Evolutionary conservation across 1,140 invertebrate species (phyloP), one percentile per base, ranked within the genome.

Genomic region (Tribolium castaneum): DNA sequence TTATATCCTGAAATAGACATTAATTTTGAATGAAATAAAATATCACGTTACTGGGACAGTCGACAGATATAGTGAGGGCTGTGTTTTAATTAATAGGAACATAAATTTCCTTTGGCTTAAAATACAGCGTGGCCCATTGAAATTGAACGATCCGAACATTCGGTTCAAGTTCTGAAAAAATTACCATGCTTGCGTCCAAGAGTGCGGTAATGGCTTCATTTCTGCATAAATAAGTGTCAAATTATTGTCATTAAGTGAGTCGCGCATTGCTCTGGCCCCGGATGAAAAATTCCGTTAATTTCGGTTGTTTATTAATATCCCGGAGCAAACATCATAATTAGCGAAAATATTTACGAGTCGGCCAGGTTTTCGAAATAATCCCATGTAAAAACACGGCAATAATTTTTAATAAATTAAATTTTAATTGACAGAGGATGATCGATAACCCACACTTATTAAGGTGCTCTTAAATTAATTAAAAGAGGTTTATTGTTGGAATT

Each of bases 301-400:
- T 52, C 13, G 7, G 12, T 19, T 52, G 51, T 52, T 52, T 52
- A 52, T 52, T 52, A 52, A 52, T 16, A 19, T 59, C 54, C 54
- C n/a, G 16, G n/a, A 30, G 22, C 54, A 30, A 59, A 59, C 19
- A 59, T 59, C 54, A 59, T 59, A 59, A 59, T 59, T 59, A 59
- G 54, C 19, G 7, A 25, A 59, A 59, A 59, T 59, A 59, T 59
- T 59, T 59, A 9, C 19, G 14, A 5, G 13, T 52, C 51, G 12
- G 7, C 16, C 16, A 30, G 25, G 19, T 59, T 59, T 25, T 16
- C 12, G 52, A 56, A 56, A 14, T 9, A 9, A 14, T 12, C 7
- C 10, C 22, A 22, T 19, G 2, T 10, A 30, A 59, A 30, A 59
- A 22, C 22, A 30, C 10, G 13, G 7, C 10, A 59, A 52, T 52